Evolutionary conservation across 2,888 invertebrate species (phyloP).

Genomic region (Danaus chrysippus): DNA sequence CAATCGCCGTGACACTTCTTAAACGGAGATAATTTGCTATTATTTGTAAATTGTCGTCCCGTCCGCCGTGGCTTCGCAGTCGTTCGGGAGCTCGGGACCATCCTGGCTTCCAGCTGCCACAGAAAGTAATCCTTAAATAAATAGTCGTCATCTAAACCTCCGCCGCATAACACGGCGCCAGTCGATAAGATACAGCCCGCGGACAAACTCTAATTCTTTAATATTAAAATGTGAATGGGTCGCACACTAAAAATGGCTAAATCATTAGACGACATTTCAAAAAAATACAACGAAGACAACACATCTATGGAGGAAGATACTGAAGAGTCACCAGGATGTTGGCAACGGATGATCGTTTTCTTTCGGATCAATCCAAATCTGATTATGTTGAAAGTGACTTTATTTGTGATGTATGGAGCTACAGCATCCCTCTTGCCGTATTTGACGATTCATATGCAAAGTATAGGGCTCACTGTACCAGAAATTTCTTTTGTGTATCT

Average conservation of each 20-base stretch:
- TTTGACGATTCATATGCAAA: constrained; percentile 94
- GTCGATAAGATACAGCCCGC: constrained; percentile 70
- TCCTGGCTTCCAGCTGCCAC: constrained; percentile 58
- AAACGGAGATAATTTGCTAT: constrained; percentile 78
- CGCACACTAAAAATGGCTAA: constrained; percentile 54
- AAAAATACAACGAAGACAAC: constrained; percentile 72
- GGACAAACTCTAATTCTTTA: constrained; percentile 51
- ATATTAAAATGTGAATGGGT: constrained; percentile 56
- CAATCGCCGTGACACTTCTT: constrained; percentile 76
- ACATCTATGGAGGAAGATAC: constrained; percentile 68
- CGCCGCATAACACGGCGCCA: constrained; percentile 55
- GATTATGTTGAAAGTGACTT: constrained; percentile 88
- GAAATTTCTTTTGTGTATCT: constrained; percentile 93
- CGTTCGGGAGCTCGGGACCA: constrained; percentile 65
- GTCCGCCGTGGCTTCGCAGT: constrained; percentile 69
- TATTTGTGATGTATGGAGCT: constrained; percentile 92
- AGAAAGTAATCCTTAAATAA: constrained; percentile 56
- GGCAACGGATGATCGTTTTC: constrained; percentile 67
- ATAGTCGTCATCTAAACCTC: constrained; percentile 56
- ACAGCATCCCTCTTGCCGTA: constrained; percentile 92
- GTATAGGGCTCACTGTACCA: constrained; percentile 90
- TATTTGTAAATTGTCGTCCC: constrained; percentile 77
- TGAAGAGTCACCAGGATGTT: constrained; percentile 57
- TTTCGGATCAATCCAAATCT: constrained; percentile 86
- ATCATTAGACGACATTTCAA: constrained; percentile 52